phyloP scores from a whole-genome alignment of 1,140 invertebrate species.

The Andricus grossulariae region DNA sequence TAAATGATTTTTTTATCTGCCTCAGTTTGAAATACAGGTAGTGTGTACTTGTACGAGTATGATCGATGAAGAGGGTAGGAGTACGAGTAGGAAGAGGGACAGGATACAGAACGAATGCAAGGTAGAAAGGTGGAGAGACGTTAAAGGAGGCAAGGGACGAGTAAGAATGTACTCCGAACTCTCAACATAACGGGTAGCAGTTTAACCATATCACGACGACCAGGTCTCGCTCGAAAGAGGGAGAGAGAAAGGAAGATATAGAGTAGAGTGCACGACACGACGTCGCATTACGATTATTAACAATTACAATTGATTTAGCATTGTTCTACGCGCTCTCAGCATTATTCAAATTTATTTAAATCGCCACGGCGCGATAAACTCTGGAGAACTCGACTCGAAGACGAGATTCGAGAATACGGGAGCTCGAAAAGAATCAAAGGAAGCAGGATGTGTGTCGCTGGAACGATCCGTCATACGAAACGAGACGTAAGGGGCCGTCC shows the following conservation, averaged over 20 bases:
- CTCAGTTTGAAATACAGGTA: background rate
- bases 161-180: slow-evolving; percentile 62
- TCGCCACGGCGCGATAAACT: slow-evolving; percentile 35
- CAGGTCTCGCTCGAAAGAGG: slow-evolving; percentile 33
- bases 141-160: slow-evolving; percentile 36
- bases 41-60: slow-evolving; percentile 9
- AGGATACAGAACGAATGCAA: slow-evolving; percentile 32
- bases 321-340: slow-evolving; percentile 55
- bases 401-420: background rate
- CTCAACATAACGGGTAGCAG: slow-evolving; percentile 68
- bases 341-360: slow-evolving; percentile 70
- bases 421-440: background rate
- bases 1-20: slow-evolving; percentile 1
- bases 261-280: slow-evolving; percentile 47
- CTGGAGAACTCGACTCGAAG: background rate
- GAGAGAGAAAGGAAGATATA: slow-evolving; percentile 32
- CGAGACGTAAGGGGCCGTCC: too few relatives aligned
- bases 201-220: slow-evolving; percentile 68
- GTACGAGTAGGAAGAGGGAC: slow-evolving; percentile 12
- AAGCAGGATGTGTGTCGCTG: background rate
- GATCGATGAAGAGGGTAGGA: background rate
- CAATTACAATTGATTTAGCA: slow-evolving; percentile 68
- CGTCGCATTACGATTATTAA: slow-evolving; percentile 67
- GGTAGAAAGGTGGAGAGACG: slow-evolving; percentile 1
- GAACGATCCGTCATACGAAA: too few relatives aligned